phyloP scores from a whole-genome alignment of 1,140 invertebrate species.

The Lasioglossum baleicum region DNA sequence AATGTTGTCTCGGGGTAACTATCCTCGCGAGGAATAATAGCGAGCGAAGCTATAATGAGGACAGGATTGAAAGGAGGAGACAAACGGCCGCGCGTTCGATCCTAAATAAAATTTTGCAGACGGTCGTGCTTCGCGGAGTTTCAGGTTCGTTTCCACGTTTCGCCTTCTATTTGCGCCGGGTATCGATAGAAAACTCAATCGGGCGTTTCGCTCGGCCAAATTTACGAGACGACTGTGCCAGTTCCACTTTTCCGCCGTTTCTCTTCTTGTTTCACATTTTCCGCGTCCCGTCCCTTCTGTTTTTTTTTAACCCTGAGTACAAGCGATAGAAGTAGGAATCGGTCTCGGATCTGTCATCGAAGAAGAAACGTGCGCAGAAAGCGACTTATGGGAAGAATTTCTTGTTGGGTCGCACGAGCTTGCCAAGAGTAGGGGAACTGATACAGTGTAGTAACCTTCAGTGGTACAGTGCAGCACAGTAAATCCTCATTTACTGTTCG shows the following conservation, averaged over 20 bases:
- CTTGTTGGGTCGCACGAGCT: no score
- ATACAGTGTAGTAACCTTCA: no score
- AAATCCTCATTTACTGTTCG: no score
- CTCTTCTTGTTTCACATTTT: neutral
- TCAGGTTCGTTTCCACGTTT: conserved; percentile 31
- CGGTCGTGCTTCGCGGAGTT: conserved; percentile 21
- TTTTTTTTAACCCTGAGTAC: neutral
- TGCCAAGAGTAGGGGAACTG: no score
- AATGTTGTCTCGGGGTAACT: neutral
- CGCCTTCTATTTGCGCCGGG: conserved; percentile 46
- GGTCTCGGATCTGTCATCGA: neutral
- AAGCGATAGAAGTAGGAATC: neutral
- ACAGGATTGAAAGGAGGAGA: neutral
- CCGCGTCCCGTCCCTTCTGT: neutral
- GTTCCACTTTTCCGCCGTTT: conserved; percentile 15
- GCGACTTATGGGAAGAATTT: no score
- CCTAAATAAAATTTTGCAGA: conserved; percentile 40
- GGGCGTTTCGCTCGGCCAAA: conserved; percentile 42
- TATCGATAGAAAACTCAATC: conserved; percentile 49
- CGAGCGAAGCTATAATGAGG: conserved; percentile 16
- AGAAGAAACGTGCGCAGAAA: neutral
- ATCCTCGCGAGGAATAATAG: neutral
- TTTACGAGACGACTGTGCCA: conserved; percentile 48
- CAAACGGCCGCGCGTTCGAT: conserved; percentile 9
- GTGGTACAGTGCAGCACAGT: no score